Conservation (phyloP, 2,888 invertebrate genomes). For the Stictocephala bisonia region DNA sequence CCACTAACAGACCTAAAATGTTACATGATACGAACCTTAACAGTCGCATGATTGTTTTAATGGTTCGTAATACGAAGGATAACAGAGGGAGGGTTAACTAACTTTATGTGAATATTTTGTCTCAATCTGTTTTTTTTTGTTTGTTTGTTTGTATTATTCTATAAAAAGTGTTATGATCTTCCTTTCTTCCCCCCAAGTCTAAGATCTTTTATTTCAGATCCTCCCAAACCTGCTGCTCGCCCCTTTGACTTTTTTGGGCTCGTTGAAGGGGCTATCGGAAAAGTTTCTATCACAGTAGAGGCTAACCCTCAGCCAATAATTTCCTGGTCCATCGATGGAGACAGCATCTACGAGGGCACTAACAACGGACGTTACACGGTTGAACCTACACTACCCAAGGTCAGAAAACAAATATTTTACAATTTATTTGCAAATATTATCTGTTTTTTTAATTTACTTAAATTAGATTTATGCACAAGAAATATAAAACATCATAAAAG, state of each 20-base stretch:
- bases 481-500: too few species aligned
- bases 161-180: too few species aligned
- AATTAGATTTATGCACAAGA: too few species aligned
- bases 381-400: constrained; percentile 45
- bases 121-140: neutral
- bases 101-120: neutral
- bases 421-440: too few species aligned
- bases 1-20: too few species aligned
- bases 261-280: constrained; percentile 76
- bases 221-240: constrained; percentile 71
- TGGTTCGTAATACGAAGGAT: too few species aligned
- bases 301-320: constrained; percentile 78
- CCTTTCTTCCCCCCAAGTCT: too few species aligned
- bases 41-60: too few species aligned
- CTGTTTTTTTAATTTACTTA: too few species aligned
- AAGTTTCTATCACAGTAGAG: constrained; percentile 77
- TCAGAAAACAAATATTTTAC: too few species aligned
- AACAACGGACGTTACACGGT: constrained; percentile 66
- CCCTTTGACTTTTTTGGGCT: constrained; percentile 78
- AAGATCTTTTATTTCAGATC: constrained; percentile 67
- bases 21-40: too few species aligned
- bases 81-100: too few species aligned
- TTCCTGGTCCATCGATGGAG: constrained; percentile 75
- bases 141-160: neutral
- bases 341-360: constrained; percentile 68